A percentile compares a stretch with the other conserved stretches of the same genome.
Evolutionary conservation across 2,113 vertebrate genomes (phyloP).

Genomic region (Oxygymnocypris stewartii): DNA sequence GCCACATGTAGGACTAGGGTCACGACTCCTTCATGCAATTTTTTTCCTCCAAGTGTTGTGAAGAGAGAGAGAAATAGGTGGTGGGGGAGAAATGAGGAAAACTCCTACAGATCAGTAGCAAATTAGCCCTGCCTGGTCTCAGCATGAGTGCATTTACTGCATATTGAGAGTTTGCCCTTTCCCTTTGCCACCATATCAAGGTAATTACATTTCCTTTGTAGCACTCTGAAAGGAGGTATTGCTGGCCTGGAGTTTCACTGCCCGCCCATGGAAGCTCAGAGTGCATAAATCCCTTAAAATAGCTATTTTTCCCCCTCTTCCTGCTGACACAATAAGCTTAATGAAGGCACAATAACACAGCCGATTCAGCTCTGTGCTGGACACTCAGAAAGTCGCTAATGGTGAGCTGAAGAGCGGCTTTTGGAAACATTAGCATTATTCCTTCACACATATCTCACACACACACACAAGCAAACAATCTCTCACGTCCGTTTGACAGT

Average conservation of each 20-base stretch:
- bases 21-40: background rate
- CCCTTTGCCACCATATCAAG: constrained; percentile 60
- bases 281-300: constrained; percentile 64
- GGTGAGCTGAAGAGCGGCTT: constrained; percentile 44
- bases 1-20: constrained; percentile 26
- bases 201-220: constrained; percentile 65
- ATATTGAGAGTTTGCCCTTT: constrained; percentile 64
- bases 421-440: background rate
- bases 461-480: background rate
- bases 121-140: constrained; percentile 56
- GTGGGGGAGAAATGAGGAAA: constrained; percentile 25
- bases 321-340: constrained; percentile 56
- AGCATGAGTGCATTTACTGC: constrained; percentile 59
- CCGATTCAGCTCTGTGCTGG: constrained; percentile 40
- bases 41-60: background rate
- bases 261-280: constrained; percentile 51
- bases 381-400: constrained; percentile 48
- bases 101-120: constrained; percentile 57
- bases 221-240: constrained; percentile 57
- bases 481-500: background rate
- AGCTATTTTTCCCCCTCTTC: constrained; percentile 43
- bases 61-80: constrained; percentile 5
- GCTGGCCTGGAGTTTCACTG: constrained; percentile 59
- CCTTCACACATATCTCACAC: background rate
- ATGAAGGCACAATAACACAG: constrained; percentile 58